phyloP scores from a whole-genome alignment of 2,797 vertebrate species.

The Sciurus carolinensis region DNA sequence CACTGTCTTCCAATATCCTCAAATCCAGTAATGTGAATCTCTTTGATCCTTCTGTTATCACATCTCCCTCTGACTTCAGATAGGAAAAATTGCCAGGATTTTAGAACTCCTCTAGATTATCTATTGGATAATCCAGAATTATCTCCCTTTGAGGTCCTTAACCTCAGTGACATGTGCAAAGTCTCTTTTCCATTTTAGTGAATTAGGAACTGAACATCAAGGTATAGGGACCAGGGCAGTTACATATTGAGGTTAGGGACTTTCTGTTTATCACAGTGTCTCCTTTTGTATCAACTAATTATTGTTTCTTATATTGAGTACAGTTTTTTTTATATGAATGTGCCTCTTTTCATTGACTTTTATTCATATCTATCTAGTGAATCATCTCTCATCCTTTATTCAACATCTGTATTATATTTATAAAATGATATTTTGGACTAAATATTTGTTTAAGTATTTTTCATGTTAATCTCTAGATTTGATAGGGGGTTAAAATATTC shows the following conservation, averaged over 20 bases:
- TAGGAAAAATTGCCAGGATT: background rate
- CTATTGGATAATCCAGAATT: background rate
- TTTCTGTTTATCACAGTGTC: background rate
- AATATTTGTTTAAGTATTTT: background rate
- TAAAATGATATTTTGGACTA: background rate
- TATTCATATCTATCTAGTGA: background rate
- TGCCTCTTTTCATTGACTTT: background rate
- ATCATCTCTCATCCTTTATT: background rate
- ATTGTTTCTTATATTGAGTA: background rate
- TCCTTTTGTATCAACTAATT: slow-evolving; percentile 2
- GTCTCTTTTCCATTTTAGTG: background rate
- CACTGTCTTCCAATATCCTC: background rate
- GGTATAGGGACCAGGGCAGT: background rate
- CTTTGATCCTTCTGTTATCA: background rate
- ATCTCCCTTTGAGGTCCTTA: background rate
- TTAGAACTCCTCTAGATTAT: background rate
- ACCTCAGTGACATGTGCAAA: slow-evolving; percentile 1
- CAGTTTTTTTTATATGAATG: background rate
- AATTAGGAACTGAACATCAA: too few species aligned
- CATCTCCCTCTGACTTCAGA: background rate
- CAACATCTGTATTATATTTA: background rate
- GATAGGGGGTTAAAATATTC: background rate
- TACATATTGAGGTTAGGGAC: background rate
- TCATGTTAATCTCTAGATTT: background rate
- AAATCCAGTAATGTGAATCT: background rate